These are phyloP conservation scores for Nomada fucata DNA, from an alignment of 2,888 invertebrate species.

Conservation along the genomic window DNA sequence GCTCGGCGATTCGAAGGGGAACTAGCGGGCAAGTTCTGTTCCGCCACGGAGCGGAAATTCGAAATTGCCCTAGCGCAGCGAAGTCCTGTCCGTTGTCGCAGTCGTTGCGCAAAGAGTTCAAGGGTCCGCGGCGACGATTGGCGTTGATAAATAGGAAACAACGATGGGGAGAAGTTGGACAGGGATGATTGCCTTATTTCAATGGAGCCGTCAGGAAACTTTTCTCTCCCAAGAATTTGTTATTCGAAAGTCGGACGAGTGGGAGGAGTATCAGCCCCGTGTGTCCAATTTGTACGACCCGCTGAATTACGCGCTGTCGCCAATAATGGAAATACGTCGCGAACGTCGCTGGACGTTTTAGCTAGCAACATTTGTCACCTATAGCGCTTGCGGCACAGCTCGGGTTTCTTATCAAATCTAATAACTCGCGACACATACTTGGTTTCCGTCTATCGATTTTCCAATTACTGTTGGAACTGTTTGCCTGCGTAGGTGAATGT, in stretches of 20 bases:
- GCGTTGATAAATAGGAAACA: slow-evolving; percentile 15
- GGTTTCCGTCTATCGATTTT: slow-evolving; percentile 38
- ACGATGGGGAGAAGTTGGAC: slow-evolving; percentile 1
- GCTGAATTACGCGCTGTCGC: no score
- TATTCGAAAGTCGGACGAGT: neutral
- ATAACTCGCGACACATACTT: neutral
- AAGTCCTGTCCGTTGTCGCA: neutral
- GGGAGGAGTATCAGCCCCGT: neutral
- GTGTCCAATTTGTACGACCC: neutral
- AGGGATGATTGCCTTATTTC: neutral
- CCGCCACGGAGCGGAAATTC: slow-evolving; percentile 50
- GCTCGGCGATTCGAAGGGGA: slow-evolving; percentile 71
- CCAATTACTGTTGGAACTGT: slow-evolving; percentile 15
- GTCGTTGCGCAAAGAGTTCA: no score
- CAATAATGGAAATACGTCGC: neutral
- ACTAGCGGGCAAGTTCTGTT: slow-evolving; percentile 66
- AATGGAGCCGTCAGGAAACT: neutral
- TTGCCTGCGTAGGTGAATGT: neutral
- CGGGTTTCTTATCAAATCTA: slow-evolving; percentile 34
- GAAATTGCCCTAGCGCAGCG: slow-evolving; percentile 53
- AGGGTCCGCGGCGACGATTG: slow-evolving; percentile 24
- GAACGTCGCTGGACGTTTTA: neutral
- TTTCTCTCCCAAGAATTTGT: neutral
- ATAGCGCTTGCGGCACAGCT: neutral
- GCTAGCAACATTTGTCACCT: neutral